Evolutionary conservation across 2,113 vertebrate genomes (phyloP).

Genomic region (Todiramphus chloris): DNA sequence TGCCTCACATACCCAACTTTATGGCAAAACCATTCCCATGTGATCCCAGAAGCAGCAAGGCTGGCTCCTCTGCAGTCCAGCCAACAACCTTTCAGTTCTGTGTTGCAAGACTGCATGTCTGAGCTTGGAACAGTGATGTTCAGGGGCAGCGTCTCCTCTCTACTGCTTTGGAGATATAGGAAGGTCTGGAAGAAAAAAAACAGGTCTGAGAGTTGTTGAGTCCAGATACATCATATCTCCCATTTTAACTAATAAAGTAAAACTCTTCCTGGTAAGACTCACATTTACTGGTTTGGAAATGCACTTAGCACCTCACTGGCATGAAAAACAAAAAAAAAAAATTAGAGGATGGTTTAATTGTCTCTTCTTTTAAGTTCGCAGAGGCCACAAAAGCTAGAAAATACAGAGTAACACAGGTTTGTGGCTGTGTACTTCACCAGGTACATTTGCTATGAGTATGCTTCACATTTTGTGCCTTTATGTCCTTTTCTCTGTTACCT

Average conservation of each 20-base stretch:
- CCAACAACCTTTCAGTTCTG: neutral
- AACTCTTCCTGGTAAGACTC: neutral
- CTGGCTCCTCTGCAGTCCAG: neutral
- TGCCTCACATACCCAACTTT: neutral
- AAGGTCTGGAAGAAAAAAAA: neutral
- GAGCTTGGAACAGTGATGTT: neutral
- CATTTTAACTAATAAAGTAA: constrained; percentile 27
- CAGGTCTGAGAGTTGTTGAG: neutral
- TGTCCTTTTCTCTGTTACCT: neutral
- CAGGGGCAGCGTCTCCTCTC: constrained; percentile 8
- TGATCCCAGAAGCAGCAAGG: neutral
- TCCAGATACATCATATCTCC: neutral
- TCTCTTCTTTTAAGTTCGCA: neutral
- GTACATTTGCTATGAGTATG: neutral
- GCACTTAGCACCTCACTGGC: neutral
- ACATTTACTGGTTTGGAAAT: neutral
- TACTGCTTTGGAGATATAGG: neutral
- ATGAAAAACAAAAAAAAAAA: neutral
- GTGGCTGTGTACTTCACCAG: neutral
- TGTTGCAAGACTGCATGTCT: neutral
- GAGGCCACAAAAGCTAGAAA: constrained; percentile 2
- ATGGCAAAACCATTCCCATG: neutral
- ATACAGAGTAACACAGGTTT: neutral
- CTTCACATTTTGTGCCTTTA: neutral
- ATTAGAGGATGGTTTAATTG: neutral